These are phyloP conservation scores for Nephotettix cincticeps DNA, from an alignment of 1,140 invertebrate genomes.

Conservation along the genomic window DNA sequence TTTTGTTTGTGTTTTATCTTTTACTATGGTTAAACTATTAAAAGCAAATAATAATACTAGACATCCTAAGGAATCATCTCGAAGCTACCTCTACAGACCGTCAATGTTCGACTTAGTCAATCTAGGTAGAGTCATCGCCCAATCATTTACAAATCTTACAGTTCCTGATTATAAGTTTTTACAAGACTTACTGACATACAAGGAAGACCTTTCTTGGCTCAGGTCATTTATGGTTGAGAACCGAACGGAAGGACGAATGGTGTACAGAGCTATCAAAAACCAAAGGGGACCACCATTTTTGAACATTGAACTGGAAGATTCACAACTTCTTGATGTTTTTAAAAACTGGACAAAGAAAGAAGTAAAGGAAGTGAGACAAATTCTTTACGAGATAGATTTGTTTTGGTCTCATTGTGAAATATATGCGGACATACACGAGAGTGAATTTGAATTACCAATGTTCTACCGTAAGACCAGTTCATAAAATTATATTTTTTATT, in stretches of 20 bases:
- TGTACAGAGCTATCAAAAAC: neutral
- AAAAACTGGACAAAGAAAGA: conserved; percentile 6
- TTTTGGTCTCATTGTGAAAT: neutral
- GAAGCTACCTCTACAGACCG: neutral
- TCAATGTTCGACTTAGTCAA: conserved; percentile 3
- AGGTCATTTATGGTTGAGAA: neutral
- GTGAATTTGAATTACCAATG: no score
- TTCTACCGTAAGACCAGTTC: no score
- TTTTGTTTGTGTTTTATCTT: no score
- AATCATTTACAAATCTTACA: neutral
- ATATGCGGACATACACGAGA: neutral
- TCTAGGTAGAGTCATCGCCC: neutral
- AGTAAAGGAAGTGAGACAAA: conserved; percentile 6
- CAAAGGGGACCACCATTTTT: neutral
- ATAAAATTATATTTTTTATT: no score
- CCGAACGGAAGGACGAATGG: neutral
- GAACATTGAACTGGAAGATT: neutral
- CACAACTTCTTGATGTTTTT: neutral
- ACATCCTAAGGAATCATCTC: no score
- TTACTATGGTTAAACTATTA: no score
- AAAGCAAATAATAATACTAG: no score
- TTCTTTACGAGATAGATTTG: neutral
- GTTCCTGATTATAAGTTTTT: neutral
- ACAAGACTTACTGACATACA: neutral
- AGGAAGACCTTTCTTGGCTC: neutral